Evolutionary conservation across 2,888 invertebrate species (phyloP), one percentile per base, ranked within the genome.

Genomic region (Acronicta alni): DNA sequence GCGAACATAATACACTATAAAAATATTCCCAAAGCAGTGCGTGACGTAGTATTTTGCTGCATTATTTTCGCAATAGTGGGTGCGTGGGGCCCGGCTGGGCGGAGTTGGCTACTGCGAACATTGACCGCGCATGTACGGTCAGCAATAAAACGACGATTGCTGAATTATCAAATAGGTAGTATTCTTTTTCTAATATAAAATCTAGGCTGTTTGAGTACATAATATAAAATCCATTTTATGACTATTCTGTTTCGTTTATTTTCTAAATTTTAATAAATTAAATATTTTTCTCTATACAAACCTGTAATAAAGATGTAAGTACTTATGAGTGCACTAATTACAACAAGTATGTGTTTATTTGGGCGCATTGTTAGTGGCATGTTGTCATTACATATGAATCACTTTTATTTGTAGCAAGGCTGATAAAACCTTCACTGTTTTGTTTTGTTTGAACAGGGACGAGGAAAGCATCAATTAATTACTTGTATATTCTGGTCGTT

Each of bases 1-100:
- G 57, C 57, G 61, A 63, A 57, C 67, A 72, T 74, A 68, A 68
- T 75, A 68, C 55, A 46, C 67, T 57, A 72, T 75, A 71, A 77
- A 75, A 75, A 74, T 72, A 65, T 79, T 76, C 66, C 77, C 79
- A 83, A 85, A 86, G 79, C 75, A 74, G 64, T 73, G 74, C 73
- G 77, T 81, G 82, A 77, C 77, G 80, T 77, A 76, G 75, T 73
- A 66, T 72, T 67, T 67, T 53, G 74, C 72, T 88, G 89, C 86
- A 88, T 88, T 89, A 90, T 91, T 88, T 90, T 88, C 86, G 89
- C 90, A 82, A 85, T 81, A 81, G 77, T 81, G 76, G 75, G 80
- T 79, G 84, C 83, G 85, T 85, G 91, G 80, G 89, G 89, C 90
- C 89, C 84, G 81, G 52, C 62, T 74, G 81, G 84, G 84, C 81